phyloP scores from a whole-genome alignment of 2,888 invertebrate genomes.

The Hecatera dysodea region DNA sequence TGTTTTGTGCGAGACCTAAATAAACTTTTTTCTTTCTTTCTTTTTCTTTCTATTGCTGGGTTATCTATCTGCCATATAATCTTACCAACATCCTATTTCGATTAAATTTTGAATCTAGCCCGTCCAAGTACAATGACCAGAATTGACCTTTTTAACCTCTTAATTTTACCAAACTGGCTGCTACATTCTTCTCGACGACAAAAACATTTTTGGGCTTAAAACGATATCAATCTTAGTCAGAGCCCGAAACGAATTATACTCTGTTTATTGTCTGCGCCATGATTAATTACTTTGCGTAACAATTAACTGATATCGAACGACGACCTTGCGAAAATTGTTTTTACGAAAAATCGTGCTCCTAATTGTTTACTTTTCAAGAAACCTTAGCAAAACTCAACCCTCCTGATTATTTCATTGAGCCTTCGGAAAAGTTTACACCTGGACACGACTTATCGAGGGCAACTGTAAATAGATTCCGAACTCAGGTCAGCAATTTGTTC shows the following conservation, averaged over 20 bases:
- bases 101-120: neutral
- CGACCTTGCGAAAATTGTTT: neutral
- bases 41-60: too few relatives aligned
- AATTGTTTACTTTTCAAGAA: too few relatives aligned
- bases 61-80: neutral
- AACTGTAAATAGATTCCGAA: too few relatives aligned
- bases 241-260: conserved; percentile 1
- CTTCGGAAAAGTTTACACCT: too few relatives aligned
- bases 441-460: too few relatives aligned
- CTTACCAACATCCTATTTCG: neutral
- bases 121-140: neutral
- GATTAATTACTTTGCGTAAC: conserved; percentile 30
- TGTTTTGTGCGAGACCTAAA: too few relatives aligned
- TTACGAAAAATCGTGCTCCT: too few relatives aligned
- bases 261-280: conserved; percentile 29
- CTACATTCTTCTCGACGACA: neutral
- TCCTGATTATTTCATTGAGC: too few relatives aligned
- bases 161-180: neutral
- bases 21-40: too few relatives aligned
- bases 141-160: neutral
- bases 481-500: too few relatives aligned
- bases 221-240: conserved; percentile 35
- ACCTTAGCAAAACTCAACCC: too few relatives aligned
- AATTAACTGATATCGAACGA: conserved; percentile 9
- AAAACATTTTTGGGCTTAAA: conserved; percentile 1